Conservation (phyloP, 1,140 invertebrate species). For the Drosophila pectinifera region DNA sequence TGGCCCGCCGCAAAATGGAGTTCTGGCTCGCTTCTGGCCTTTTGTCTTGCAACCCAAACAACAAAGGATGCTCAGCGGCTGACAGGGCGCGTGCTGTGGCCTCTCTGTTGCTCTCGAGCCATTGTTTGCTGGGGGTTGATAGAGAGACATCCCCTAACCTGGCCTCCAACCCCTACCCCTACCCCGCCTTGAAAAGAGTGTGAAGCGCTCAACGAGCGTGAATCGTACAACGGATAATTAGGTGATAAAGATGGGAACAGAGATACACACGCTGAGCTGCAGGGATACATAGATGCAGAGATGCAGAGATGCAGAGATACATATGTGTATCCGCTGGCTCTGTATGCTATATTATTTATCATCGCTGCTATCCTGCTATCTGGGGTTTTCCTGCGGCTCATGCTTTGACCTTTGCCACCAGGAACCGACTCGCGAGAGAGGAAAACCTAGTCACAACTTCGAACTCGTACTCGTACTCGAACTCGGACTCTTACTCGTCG, state of each 20-base stretch:
- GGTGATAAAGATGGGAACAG: conserved; percentile 45
- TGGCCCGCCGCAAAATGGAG: conserved; percentile 72
- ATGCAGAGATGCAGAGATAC: not conserved
- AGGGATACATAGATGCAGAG: not conserved
- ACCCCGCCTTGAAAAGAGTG: conserved; percentile 14
- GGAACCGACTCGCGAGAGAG: conserved; percentile 33
- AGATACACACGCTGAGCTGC: not conserved
- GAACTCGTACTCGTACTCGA: not conserved
- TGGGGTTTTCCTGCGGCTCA: conserved; percentile 43
- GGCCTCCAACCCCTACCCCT: conserved; percentile 10
- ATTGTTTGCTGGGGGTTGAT: conserved; percentile 52
- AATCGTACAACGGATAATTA: conserved; percentile 61
- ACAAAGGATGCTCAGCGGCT: conserved; percentile 35
- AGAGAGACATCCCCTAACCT: conserved; percentile 24
- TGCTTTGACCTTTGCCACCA: conserved; percentile 59
- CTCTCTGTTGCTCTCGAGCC: not conserved
- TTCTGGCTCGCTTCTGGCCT: conserved; percentile 45
- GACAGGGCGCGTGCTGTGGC: conserved; percentile 40
- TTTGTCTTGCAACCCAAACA: conserved; percentile 17
- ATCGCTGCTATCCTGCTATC: conserved; percentile 25
- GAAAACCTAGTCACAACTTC: conserved; percentile 34
- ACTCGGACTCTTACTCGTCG: not conserved
- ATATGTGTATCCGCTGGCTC: conserved; percentile 18
- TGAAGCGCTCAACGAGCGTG: conserved; percentile 45
- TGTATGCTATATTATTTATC: conserved; percentile 42